Conservation (phyloP, 1,140 invertebrate genomes). For the Chionoecetes opilio region DNA sequence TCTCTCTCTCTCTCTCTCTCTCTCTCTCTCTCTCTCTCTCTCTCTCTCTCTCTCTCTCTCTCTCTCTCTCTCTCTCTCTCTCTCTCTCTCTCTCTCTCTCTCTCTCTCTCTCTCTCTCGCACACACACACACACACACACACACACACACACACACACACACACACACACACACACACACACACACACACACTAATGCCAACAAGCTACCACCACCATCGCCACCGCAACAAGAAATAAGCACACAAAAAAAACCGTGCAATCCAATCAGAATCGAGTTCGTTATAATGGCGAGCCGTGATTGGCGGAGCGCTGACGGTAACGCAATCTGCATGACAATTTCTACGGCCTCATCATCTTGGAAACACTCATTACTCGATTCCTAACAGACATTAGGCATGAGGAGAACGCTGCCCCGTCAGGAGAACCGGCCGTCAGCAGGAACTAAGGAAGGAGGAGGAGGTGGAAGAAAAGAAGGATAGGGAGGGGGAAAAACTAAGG, state of each 20-base stretch:
- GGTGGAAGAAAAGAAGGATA: not conserved
- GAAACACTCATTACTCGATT: not conserved
- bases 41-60: too few species aligned
- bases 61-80: too few species aligned
- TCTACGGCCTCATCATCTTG: not conserved
- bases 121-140: too few species aligned
- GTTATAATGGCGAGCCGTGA: not conserved
- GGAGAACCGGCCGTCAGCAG: not conserved
- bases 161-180: too few species aligned
- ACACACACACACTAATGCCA: too few species aligned
- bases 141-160: too few species aligned
- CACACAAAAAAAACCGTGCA: not conserved
- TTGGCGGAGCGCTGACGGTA: conserved; percentile 10
- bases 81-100: too few species aligned
- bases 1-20: too few species aligned
- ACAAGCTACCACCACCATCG: too few species aligned
- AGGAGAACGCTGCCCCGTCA: not conserved
- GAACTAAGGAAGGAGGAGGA: not conserved
- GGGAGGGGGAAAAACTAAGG: not conserved
- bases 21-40: too few species aligned
- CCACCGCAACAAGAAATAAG: not conserved
- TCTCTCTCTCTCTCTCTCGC: too few species aligned
- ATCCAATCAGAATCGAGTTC: not conserved
- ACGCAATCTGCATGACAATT: conserved; percentile 20
- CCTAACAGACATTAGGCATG: not conserved